A percentile compares a stretch with the other conserved stretches of the same genome.
These are phyloP conservation scores for Cryptus viduatorius DNA, from an alignment of 2,888 invertebrate genomes.

Conservation along the genomic window DNA sequence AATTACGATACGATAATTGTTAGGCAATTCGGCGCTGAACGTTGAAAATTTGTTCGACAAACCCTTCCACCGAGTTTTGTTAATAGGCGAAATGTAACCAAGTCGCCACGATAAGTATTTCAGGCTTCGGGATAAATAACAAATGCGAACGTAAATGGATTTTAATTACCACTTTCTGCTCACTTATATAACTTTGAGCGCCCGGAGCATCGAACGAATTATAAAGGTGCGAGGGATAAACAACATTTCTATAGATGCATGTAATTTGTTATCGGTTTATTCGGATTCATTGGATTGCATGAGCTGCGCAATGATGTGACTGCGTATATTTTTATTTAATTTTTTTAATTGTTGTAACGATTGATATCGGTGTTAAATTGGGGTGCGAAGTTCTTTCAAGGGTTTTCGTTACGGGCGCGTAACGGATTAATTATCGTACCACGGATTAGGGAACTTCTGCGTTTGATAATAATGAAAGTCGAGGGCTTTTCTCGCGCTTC, in stretches of 20 bases:
- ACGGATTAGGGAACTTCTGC: conserved; percentile 63
- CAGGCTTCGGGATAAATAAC: not conserved
- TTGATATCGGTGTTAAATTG: conserved; percentile 49
- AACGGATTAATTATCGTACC: conserved; percentile 65
- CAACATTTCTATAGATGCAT: conserved; percentile 1
- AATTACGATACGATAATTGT: not conserved
- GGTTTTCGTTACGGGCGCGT: conserved; percentile 28
- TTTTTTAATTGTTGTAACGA: conserved; percentile 48
- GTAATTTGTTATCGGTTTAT: not conserved
- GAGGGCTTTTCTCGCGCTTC: conserved; percentile 33
- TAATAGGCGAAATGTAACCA: too few species aligned
- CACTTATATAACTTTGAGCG: not conserved
- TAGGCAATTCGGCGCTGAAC: not conserved
- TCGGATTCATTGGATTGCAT: not conserved
- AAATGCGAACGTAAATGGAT: not conserved
- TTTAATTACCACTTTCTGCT: not conserved
- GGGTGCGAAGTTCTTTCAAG: conserved; percentile 60
- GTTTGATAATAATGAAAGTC: conserved; percentile 59
- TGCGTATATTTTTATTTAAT: not conserved
- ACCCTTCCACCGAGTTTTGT: too few species aligned
- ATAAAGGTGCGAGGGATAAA: conserved; percentile 5
- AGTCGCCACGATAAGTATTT: not conserved
- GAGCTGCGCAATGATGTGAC: not conserved
- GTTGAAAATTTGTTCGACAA: too few species aligned
- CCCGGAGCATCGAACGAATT: conserved; percentile 15